Evolutionary conservation across 2,113 vertebrate species (phyloP), one percentile per base, ranked within the genome.

Genomic region (Lagopus leucura): DNA sequence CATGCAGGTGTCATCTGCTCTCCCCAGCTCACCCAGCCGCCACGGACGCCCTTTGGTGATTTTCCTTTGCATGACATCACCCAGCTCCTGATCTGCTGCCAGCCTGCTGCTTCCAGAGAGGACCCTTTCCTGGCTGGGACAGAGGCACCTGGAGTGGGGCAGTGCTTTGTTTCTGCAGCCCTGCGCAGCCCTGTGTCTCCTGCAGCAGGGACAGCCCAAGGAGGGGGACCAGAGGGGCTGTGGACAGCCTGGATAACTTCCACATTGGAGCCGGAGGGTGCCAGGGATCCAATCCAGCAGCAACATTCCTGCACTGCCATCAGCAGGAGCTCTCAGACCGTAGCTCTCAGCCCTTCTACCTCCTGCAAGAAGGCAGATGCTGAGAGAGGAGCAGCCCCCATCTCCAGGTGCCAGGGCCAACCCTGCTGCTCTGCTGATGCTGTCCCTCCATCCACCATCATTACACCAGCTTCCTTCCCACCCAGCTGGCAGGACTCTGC

Each of bases 51-150:
- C 87, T 94, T 93, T 93, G 86, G 95, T 96, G 95, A 84, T 95
- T 96, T 95, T 95, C 93, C 93, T 93, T 71, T 89, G 93, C 84
- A 89, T 96, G 95, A 92, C 93, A 95, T 95, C 94, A 95, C 87
- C 87, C 81, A 19, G 91, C 89, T 96, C 93, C 93, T 78, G 93
- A 77, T 52, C 89, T 13, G 89, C 93, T 74, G 95, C 95, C 95
- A 95, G 94, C 92, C 89, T 74, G 5, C 90, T 67, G 92, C 92
- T 70, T 74, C 42, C 91, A 66, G 80, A 66, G 34, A 58, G 81
- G 93, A 94, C 91, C 94, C 93, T 95, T 91, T 91, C 13, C 77
- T 93, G 94, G 16, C 93, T 61, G 93, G 91, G 77, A 84, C 11
- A 3, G 73, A 94, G 42, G 5, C 4, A 1, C 1, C 7, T 0